These are phyloP conservation scores for Hylia prasina DNA, from an alignment of 2,113 vertebrate species.

Conservation along the genomic window DNA sequence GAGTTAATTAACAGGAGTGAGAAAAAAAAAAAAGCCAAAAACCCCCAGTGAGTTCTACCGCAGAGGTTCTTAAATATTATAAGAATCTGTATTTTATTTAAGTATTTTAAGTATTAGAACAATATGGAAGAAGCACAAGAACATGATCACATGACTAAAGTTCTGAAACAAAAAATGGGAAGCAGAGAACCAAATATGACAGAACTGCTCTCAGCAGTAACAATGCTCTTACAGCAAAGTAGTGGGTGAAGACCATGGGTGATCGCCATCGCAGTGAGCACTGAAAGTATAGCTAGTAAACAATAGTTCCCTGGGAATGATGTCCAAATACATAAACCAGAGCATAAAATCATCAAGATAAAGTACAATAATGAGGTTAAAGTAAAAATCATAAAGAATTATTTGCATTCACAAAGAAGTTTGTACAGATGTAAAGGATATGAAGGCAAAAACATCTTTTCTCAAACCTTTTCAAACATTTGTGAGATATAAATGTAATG, in stretches of 20 bases:
- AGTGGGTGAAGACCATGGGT: background rate
- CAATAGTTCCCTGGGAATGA: background rate
- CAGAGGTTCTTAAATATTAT: background rate
- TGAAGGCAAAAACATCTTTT: background rate
- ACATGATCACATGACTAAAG: background rate
- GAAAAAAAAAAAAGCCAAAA: background rate
- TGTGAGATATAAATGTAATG: background rate
- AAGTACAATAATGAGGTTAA: background rate
- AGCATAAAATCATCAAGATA: background rate
- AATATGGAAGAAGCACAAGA: background rate
- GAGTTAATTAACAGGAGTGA: background rate
- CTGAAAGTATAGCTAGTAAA: background rate
- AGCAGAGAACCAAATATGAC: background rate
- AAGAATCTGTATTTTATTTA: background rate
- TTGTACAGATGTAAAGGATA: background rate
- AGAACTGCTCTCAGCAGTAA: background rate
- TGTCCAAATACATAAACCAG: background rate
- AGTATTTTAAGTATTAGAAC: background rate
- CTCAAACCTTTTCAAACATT: background rate
- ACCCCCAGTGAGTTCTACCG: background rate
- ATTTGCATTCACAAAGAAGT: background rate
- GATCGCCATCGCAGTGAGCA: accelerated
- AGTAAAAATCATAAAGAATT: background rate
- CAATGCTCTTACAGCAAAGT: background rate
- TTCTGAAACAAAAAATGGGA: background rate